phyloP scores from a whole-genome alignment of 2,113 vertebrate species.

The Chiloscyllium plagiosum region DNA sequence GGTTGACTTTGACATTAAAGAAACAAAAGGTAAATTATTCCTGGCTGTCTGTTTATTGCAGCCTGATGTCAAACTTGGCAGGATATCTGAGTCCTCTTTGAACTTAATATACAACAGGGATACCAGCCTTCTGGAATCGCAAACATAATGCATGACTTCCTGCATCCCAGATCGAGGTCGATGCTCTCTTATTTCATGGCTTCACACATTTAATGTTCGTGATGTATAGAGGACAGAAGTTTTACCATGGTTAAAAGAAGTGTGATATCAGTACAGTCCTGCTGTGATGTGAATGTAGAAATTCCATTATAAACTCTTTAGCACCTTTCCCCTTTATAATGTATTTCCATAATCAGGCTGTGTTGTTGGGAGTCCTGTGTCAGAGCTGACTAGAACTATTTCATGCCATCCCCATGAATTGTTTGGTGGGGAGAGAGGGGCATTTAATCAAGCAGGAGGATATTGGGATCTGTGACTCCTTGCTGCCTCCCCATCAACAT shows the following conservation, averaged over 20 bases:
- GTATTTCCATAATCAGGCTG: neutral
- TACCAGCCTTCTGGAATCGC: slow-evolving; percentile 61
- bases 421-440: neutral
- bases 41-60: slow-evolving; percentile 36
- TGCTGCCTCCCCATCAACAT: neutral
- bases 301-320: neutral
- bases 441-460: neutral
- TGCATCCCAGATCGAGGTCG: neutral
- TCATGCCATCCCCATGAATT: neutral
- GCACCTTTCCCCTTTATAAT: neutral
- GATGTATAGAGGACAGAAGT: neutral
- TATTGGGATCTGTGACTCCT: neutral
- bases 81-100: slow-evolving; percentile 72
- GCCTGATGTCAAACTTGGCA: slow-evolving; percentile 53
- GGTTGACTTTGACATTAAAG: slow-evolving; percentile 38
- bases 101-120: slow-evolving; percentile 77
- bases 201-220: slow-evolving; percentile 26
- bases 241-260: neutral
- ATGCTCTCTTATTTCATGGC: slow-evolving; percentile 32
- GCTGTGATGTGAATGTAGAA: neutral
- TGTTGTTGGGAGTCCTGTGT: neutral
- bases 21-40: slow-evolving; percentile 37
- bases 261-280: neutral
- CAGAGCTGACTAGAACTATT: neutral
- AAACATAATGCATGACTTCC: slow-evolving; percentile 31